Percentiles rank a stretch among this genome's conserved stretches.
phyloP scores from a whole-genome alignment of 2,888 invertebrate species.

The Ophion ellenae region DNA sequence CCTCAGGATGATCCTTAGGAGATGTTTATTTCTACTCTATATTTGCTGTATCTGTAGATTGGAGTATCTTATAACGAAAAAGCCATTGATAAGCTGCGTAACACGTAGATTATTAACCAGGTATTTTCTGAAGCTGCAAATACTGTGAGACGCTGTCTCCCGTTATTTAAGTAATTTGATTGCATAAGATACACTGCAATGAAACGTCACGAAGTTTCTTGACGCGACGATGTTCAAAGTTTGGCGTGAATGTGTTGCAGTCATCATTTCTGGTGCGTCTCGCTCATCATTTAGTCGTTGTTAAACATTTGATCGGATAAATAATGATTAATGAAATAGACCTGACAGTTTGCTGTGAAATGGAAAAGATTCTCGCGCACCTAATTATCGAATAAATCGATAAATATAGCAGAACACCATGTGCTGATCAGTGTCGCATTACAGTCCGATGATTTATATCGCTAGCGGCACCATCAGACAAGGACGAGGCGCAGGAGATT shows the following conservation, averaged over 20 bases:
- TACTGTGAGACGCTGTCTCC: no score
- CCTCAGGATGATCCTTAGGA: no score
- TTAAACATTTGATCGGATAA: neutral
- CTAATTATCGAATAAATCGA: neutral
- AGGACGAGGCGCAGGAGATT: constrained; percentile 1
- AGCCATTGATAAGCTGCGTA: no score
- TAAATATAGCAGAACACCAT: neutral
- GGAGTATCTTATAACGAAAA: no score
- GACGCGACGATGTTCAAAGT: constrained; percentile 8
- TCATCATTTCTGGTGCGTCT: neutral
- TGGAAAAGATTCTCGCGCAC: neutral
- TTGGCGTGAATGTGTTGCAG: constrained; percentile 4
- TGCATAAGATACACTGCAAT: constrained; percentile 1
- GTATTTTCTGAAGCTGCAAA: no score
- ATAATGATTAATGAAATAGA: neutral
- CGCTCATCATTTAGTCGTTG: neutral
- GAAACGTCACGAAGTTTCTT: neutral
- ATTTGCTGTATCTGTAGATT: no score
- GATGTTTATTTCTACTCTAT: no score
- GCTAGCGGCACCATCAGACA: constrained; percentile 3
- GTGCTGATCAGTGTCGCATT: constrained; percentile 6
- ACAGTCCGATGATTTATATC: constrained; percentile 36
- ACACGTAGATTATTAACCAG: no score
- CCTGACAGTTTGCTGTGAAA: neutral
- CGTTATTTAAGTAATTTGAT: neutral